These are phyloP conservation scores for Tetramorium simillimum DNA, from an alignment of 1,140 invertebrate species.

Conservation along the genomic window DNA sequence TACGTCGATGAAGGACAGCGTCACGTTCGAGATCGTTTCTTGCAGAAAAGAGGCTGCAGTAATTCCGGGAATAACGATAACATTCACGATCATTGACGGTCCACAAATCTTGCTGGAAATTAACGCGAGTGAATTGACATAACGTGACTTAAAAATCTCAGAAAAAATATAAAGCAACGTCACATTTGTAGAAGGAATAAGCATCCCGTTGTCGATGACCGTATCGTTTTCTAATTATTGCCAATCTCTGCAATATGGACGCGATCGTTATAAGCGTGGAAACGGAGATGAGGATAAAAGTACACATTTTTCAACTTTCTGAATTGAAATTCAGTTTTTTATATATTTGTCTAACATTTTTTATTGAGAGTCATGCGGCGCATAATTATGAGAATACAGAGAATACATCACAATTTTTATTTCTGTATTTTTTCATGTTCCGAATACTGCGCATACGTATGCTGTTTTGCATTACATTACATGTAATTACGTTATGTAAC, in stretches of 20 bases:
- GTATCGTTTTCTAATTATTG: slow-evolving; percentile 1
- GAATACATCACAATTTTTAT: not conserved
- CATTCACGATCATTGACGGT: not conserved
- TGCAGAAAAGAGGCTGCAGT: slow-evolving; percentile 28
- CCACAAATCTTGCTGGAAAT: slow-evolving; percentile 35
- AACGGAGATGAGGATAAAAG: not conserved
- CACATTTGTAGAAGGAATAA: not conserved
- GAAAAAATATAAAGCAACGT: not conserved
- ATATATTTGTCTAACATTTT: not conserved
- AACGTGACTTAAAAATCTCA: slow-evolving; percentile 2
- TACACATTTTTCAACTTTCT: not conserved
- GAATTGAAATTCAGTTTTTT: not conserved
- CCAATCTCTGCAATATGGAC: not conserved
- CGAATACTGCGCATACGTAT: no score
- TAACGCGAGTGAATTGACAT: not conserved
- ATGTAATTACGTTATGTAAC: not conserved
- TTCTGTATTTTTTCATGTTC: not conserved
- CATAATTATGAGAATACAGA: not conserved
- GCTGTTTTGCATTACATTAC: not conserved
- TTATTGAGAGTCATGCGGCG: not conserved
- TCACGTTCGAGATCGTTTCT: slow-evolving; percentile 31
- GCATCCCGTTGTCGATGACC: not conserved
- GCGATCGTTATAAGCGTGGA: not conserved
- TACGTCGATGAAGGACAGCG: slow-evolving; percentile 32
- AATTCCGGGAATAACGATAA: slow-evolving; percentile 54